phyloP scores from a whole-genome alignment of 1,140 invertebrate species.

The Theocolax elegans region DNA sequence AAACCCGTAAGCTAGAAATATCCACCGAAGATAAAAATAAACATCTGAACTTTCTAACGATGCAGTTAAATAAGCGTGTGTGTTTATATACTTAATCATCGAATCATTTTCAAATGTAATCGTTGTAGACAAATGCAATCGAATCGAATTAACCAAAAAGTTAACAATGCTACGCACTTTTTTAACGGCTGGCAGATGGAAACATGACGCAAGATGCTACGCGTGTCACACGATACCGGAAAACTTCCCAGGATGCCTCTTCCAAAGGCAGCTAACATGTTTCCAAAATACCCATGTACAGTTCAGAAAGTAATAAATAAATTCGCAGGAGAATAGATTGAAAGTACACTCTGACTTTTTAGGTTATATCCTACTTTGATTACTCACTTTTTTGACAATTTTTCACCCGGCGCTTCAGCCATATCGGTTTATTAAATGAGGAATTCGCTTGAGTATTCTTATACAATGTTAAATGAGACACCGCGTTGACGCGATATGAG shows the following conservation, averaged over 20 bases:
- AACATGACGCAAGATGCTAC: slow-evolving; percentile 54
- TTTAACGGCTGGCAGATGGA: slow-evolving; percentile 42
- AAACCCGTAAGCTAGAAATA: no score
- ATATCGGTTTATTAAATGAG: no score
- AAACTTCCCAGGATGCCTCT: slow-evolving; percentile 45
- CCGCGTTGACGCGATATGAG: no score
- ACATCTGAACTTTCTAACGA: no score
- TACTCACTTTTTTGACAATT: slow-evolving; percentile 79
- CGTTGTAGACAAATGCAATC: no score
- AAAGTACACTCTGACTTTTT: slow-evolving; percentile 38
- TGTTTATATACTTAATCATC: no score
- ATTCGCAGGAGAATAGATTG: neutral
- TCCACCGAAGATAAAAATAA: no score
- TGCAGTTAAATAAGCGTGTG: no score
- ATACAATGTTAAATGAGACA: no score
- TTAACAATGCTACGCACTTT: slow-evolving; percentile 51
- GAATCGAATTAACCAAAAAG: no score
- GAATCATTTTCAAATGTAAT: no score
- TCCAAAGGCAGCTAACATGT: slow-evolving; percentile 54
- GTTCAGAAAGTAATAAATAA: neutral
- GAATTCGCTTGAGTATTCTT: no score
- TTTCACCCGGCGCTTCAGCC: slow-evolving; percentile 71
- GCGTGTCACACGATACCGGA: slow-evolving; percentile 27
- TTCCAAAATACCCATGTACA: neutral
- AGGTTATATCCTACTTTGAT: slow-evolving; percentile 45